phyloP scores from a whole-genome alignment of 2,888 invertebrate species.

The Antheraea yamamai region DNA sequence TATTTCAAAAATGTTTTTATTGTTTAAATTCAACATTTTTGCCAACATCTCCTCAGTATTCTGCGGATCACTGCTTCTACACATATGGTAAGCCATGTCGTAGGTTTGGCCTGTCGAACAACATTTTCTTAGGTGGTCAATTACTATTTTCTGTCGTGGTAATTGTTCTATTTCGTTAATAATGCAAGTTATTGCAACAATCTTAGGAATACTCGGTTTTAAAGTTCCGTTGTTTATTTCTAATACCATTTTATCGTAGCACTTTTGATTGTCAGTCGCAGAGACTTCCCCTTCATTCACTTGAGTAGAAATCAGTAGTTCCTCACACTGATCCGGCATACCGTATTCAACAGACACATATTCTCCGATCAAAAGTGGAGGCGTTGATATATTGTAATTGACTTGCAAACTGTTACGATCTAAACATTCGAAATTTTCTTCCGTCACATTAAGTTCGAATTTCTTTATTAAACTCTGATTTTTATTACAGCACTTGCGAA shows the following conservation, averaged over 20 bases:
- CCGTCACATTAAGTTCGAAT: conserved; percentile 37
- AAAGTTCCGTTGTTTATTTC: conserved; percentile 56
- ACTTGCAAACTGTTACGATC: conserved; percentile 44
- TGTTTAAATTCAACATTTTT: conserved; percentile 42
- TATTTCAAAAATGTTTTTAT: conserved; percentile 56
- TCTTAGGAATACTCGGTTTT: conserved; percentile 57
- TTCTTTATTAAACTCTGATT: conserved; percentile 60
- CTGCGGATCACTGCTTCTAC: conserved; percentile 43
- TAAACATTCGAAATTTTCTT: conserved; percentile 55
- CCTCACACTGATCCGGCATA: conserved; percentile 54
- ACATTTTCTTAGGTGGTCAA: conserved; percentile 66
- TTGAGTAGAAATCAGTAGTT: conserved; percentile 40
- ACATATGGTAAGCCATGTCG: conserved; percentile 57
- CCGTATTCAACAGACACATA: conserved; percentile 51
- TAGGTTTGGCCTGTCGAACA: conserved; percentile 65
- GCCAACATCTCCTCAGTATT: conserved; percentile 51
- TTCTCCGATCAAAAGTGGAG: conserved; percentile 54
- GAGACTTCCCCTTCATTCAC: conserved; percentile 40
- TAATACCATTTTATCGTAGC: conserved; percentile 62
- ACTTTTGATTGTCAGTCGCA: conserved; percentile 37
- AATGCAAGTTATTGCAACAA: conserved; percentile 58
- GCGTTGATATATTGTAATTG: conserved; percentile 47
- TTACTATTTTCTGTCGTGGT: conserved; percentile 37
- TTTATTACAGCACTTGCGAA: conserved; percentile 69
- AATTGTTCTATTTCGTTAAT: conserved; percentile 42